Evolutionary conservation across 1,140 invertebrate species (phyloP), one percentile per base, ranked within the genome.

Genomic region (Drosophila pseudoananassae): DNA sequence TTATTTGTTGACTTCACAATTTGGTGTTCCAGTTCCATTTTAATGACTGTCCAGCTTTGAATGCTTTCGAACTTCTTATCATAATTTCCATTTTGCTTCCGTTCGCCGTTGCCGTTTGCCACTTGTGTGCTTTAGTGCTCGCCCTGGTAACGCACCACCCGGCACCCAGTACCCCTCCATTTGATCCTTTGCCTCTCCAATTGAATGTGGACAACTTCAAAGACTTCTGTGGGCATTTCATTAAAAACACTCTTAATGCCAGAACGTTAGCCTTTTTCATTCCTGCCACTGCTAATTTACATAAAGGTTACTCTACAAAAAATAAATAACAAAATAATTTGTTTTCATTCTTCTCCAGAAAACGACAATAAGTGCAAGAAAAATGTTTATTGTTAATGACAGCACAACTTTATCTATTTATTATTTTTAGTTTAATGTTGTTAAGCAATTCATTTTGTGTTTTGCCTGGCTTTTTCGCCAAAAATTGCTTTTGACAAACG

Each of bases 51-150:
- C 74, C 65, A 66, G 54, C 27, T 52, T 43, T 55, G 20, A 56
- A 29, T 40, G 23, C 46, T 43, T 15, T 8, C 40, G 56, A 65
- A 74, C 52, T 74, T 74, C 51, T 87, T 87, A 81, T 81, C 82
- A 84, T 87, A 85, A 87, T 84, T 81, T 84, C 60, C 76, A 68
- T 76, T 79, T 59, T 58, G 61, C 80, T 83, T 83, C 79, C 80
- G 80, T 75, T 84, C 20, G 63, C 17, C 40, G 54, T 27, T 29
- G 17, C 43, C 33, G 53, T 33, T 27, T 38, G 53, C 29, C 61
- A 64, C 57, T 82, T 78, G 58, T 77, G 59, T 72, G 59, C 66
- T 72, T 63, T 65, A 46, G 66, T 65, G 51, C 69, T 64, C 17
- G 33, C 61, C 51, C 40, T 57, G 33, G 55, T 33, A 50, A 49